Percentiles rank a stretch among this genome's conserved stretches.
Evolutionary conservation across 2,113 vertebrate genomes (phyloP).

Genomic region (Casuarius casuarius): DNA sequence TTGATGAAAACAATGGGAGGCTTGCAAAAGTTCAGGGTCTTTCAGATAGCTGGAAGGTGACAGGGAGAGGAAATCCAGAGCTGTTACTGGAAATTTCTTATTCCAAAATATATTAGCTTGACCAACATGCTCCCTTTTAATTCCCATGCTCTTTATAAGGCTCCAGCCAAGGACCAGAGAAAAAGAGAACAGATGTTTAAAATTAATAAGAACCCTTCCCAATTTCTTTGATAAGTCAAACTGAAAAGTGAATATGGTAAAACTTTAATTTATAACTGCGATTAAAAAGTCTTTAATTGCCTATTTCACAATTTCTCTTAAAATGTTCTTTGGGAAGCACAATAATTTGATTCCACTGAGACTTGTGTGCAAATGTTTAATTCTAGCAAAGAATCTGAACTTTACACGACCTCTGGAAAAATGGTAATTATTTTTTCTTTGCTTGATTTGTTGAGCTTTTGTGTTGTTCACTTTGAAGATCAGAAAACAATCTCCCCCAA

Average conservation of each 20-base stretch:
- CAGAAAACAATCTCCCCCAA: background rate
- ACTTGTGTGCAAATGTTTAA: conserved; percentile 43
- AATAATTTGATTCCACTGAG: conserved; percentile 16
- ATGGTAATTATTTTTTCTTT: conserved; percentile 9
- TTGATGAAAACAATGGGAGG: background rate
- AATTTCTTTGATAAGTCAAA: background rate
- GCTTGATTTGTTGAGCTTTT: conserved; percentile 9
- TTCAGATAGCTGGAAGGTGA: background rate
- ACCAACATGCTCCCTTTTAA: background rate
- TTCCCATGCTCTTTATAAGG: background rate
- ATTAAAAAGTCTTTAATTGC: conserved; percentile 39
- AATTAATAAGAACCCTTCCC: background rate
- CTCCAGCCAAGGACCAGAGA: background rate
- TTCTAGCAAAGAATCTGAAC: conserved; percentile 27
- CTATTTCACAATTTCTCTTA: conserved; percentile 46
- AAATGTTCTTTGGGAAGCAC: background rate
- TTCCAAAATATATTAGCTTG: background rate
- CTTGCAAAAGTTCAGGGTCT: background rate
- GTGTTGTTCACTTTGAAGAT: background rate
- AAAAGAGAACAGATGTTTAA: background rate
- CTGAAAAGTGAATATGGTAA: background rate
- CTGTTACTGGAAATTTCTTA: background rate
- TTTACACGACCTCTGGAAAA: conserved; percentile 25
- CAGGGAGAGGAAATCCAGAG: background rate
- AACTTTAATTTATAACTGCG: conserved; percentile 24